phyloP scores from a whole-genome alignment of 2,797 vertebrate species.

The Sebastes umbrosus region DNA sequence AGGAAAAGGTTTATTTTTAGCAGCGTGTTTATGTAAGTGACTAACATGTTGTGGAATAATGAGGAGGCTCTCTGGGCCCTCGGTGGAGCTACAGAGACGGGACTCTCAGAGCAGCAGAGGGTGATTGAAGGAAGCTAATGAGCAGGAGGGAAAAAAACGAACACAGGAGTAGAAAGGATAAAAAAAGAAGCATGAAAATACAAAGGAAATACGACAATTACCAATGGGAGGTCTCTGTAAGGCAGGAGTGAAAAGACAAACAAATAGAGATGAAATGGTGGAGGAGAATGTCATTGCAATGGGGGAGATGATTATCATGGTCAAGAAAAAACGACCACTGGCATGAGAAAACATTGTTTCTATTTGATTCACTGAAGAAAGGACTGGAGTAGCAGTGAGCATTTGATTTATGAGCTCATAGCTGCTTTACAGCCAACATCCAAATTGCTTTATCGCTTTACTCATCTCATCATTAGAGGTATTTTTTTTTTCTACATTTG shows the following conservation, averaged over 20 bases:
- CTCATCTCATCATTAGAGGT: conserved; percentile 39
- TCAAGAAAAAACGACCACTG: conserved; percentile 21
- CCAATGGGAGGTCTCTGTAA: conserved; percentile 53
- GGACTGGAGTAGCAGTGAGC: conserved; percentile 32
- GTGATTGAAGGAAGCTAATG: conserved; percentile 78
- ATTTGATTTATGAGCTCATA: conserved; percentile 78
- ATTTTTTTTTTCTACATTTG: conserved; percentile 26
- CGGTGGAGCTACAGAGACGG: conserved; percentile 68
- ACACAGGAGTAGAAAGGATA: conserved; percentile 42
- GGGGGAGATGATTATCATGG: conserved; percentile 53
- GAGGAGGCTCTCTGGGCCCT: conserved; percentile 75
- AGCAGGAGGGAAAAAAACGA: conserved; percentile 56
- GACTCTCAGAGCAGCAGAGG: conserved; percentile 67
- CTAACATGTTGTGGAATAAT: conserved; percentile 83
- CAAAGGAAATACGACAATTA: conserved; percentile 60
- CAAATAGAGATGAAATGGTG: conserved; percentile 53
- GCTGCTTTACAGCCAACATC: conserved; percentile 64
- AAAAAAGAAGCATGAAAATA: conserved; percentile 64
- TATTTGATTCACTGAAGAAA: conserved; percentile 42
- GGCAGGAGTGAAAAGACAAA: conserved; percentile 45
- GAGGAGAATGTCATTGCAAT: conserved; percentile 45
- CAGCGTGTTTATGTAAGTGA: conserved; percentile 80
- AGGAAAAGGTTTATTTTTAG: conserved; percentile 79
- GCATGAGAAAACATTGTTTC: conserved; percentile 39
- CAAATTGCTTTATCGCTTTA: conserved; percentile 67